Conservation (phyloP, 2,888 invertebrate genomes). For the Thymelicus sylvestris region DNA sequence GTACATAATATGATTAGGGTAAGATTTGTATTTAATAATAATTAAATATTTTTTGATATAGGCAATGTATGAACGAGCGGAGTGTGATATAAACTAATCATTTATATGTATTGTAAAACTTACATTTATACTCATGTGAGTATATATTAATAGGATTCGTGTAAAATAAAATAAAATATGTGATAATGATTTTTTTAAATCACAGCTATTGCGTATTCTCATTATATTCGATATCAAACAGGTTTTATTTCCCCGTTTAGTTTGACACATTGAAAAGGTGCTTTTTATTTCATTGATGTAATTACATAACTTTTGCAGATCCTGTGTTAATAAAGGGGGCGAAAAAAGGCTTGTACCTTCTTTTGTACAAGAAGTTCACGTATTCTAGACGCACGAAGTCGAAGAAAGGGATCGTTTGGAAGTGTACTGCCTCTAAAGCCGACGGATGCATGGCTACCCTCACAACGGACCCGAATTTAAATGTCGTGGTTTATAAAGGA, state of each 20-base stretch:
- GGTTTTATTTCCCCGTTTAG: background rate
- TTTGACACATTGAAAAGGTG: background rate
- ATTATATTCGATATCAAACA: too few species aligned
- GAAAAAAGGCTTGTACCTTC: slow-evolving; percentile 63
- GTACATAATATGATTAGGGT: too few species aligned
- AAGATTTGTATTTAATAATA: too few species aligned
- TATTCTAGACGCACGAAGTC: slow-evolving; percentile 66
- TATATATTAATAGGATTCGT: too few species aligned
- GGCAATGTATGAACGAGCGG: too few species aligned
- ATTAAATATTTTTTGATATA: too few species aligned
- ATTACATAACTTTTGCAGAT: slow-evolving; percentile 52
- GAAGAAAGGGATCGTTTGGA: slow-evolving; percentile 75
- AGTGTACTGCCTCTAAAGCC: slow-evolving; percentile 64
- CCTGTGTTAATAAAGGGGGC: slow-evolving; percentile 68
- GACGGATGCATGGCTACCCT: slow-evolving; percentile 64
- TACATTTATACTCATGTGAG: too few species aligned
- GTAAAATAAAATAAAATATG: too few species aligned
- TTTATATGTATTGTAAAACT: too few species aligned
- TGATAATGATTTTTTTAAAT: too few species aligned
- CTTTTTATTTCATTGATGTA: background rate
- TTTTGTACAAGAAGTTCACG: slow-evolving; percentile 63
- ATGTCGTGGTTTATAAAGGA: slow-evolving; percentile 60
- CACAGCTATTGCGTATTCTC: too few species aligned
- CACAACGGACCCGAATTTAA: slow-evolving; percentile 67
- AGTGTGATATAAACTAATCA: too few species aligned